These are phyloP conservation scores for Coremacera marginata DNA, from an alignment of 2,888 invertebrate genomes.

Conservation along the genomic window DNA sequence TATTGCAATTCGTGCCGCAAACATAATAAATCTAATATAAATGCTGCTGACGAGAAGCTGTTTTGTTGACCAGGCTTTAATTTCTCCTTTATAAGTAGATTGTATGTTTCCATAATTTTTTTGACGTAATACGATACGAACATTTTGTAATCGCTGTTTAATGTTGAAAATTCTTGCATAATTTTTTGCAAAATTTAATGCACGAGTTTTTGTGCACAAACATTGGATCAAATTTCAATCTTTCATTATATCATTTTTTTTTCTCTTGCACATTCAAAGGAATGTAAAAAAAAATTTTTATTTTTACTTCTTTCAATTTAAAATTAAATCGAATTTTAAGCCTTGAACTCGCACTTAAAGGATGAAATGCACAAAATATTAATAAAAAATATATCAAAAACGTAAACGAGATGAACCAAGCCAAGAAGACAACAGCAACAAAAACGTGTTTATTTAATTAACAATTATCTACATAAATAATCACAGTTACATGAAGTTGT, in stretches of 20 bases:
- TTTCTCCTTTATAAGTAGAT: background rate
- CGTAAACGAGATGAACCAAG: background rate
- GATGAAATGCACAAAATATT: conserved; percentile 1
- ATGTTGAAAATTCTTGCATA: conserved; percentile 31
- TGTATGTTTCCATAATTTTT: conserved; percentile 1
- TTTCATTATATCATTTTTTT: background rate
- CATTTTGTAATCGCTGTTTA: background rate
- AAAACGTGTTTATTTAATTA: conserved; percentile 34
- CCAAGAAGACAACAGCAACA: background rate
- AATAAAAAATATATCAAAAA: conserved; percentile 2
- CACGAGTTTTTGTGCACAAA: conserved; percentile 14
- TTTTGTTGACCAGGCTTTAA: background rate
- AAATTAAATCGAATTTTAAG: background rate
- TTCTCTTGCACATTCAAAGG: background rate
- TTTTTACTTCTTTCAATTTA: background rate
- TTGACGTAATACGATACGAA: conserved; percentile 20
- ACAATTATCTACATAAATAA: conserved; percentile 32
- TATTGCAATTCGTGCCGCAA: background rate
- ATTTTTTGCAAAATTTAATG: conserved; percentile 25
- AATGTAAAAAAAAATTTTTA: background rate
- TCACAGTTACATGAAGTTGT: conserved; percentile 2
- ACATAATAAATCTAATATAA: background rate
- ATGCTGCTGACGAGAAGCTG: background rate
- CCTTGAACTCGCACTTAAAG: conserved; percentile 30
- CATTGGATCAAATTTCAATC: conserved; percentile 27